Evolutionary conservation across 1,140 invertebrate genomes (phyloP).

Genomic region (Drosophila tani): DNA sequence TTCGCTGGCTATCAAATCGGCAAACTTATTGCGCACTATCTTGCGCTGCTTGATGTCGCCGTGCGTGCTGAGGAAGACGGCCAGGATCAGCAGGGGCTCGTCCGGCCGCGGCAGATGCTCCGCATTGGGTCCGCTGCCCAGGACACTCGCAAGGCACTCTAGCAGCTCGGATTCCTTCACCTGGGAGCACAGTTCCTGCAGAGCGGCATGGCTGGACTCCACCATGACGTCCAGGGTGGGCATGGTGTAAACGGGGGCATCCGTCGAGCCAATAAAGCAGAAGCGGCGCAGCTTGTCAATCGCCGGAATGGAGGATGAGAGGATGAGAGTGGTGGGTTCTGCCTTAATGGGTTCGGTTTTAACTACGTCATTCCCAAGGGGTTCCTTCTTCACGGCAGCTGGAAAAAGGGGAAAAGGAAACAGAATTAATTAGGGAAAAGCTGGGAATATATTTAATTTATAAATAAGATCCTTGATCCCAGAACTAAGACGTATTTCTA

Average conservation of each 20-base stretch:
- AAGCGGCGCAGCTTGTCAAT: conserved; percentile 63
- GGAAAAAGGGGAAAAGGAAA: not conserved
- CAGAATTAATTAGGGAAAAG: not conserved
- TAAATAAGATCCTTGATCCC: too few relatives aligned
- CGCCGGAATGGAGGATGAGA: conserved; percentile 7
- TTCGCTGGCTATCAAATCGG: conserved; percentile 44
- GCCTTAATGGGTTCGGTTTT: not conserved
- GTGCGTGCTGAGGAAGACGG: conserved; percentile 54
- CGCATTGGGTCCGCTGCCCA: conserved; percentile 27
- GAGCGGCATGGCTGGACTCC: conserved; percentile 12
- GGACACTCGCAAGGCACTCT: conserved; percentile 29
- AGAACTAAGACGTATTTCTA: too few relatives aligned
- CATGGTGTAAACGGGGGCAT: conserved; percentile 61
- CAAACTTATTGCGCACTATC: conserved; percentile 45
- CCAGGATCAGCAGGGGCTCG: conserved; percentile 70
- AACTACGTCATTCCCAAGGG: not conserved
- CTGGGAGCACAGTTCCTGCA: conserved; percentile 30
- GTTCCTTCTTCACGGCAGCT: not conserved
- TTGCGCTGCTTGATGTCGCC: conserved; percentile 52
- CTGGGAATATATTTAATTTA: too few relatives aligned
- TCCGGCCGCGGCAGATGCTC: conserved; percentile 57
- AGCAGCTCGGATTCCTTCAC: conserved; percentile 33
- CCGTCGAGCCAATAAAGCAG: conserved; percentile 66
- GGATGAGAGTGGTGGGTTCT: not conserved
- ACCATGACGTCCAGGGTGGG: conserved; percentile 31